A percentile compares a stretch with the other conserved stretches of the same genome.
Conservation (phyloP, 2,888 invertebrate genomes). For the Agonopterix heracliana region DNA sequence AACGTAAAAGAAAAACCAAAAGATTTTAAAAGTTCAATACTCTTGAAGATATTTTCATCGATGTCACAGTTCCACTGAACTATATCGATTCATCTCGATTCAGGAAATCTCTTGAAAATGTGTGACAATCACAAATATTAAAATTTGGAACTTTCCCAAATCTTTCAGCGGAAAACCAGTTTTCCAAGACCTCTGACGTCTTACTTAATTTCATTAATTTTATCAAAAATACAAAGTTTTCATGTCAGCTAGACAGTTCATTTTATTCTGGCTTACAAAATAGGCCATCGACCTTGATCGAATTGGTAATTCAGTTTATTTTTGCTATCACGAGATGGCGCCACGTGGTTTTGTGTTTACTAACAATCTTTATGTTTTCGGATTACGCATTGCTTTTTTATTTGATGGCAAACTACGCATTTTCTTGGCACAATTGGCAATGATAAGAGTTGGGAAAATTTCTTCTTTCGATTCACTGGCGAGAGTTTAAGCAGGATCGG, state of each 20-base stretch:
- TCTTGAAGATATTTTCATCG: too few relatives aligned
- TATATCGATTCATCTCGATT: too few relatives aligned
- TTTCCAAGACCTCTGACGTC: not conserved
- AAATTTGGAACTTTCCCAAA: slow-evolving; percentile 6
- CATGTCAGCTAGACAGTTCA: not conserved
- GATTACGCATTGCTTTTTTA: not conserved
- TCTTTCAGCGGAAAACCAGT: not conserved
- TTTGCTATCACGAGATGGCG: slow-evolving; percentile 10
- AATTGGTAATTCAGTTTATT: slow-evolving; percentile 8
- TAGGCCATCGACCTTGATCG: slow-evolving; percentile 12
- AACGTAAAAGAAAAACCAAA: too few relatives aligned
- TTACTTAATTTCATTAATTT: not conserved
- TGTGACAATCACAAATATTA: not conserved
- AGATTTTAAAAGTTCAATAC: too few relatives aligned
- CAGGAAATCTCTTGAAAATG: too few relatives aligned
- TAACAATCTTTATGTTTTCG: slow-evolving; percentile 11
- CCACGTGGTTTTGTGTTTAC: slow-evolving; percentile 18
- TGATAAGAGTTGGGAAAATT: too few relatives aligned
- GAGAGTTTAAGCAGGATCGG: too few relatives aligned
- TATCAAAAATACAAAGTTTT: not conserved
- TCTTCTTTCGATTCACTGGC: too few relatives aligned
- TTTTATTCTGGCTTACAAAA: not conserved
- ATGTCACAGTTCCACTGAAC: too few relatives aligned
- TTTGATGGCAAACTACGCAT: too few relatives aligned
- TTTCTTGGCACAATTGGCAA: too few relatives aligned